phyloP scores from a whole-genome alignment of 2,113 vertebrate genomes.

The Tenrec ecaudatus region DNA sequence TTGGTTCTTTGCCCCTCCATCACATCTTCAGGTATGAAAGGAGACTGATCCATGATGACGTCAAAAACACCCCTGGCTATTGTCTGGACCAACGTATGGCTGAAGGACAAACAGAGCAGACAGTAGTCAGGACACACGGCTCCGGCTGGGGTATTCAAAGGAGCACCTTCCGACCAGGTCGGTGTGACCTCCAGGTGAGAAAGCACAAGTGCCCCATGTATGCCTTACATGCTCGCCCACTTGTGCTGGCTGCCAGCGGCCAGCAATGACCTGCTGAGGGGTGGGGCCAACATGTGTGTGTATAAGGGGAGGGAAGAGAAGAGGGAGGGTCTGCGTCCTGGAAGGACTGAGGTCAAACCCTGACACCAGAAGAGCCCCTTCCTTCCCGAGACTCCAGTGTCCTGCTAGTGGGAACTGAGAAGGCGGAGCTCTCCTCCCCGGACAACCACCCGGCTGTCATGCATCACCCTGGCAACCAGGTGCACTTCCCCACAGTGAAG shows the following conservation, averaged over 20 bases:
- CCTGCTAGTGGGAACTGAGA: accelerated
- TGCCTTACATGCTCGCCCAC: accelerated
- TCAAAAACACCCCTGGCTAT: slow-evolving; percentile 90
- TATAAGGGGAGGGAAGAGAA: neutral
- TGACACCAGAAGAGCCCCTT: neutral
- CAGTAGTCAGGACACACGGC: neutral
- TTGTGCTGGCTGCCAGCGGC: neutral
- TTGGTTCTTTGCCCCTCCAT: slow-evolving; percentile 85
- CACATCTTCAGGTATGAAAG: slow-evolving; percentile 91
- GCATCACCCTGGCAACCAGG: accelerated
- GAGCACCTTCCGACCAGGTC: accelerated
- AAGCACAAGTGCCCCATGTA: too few species aligned
- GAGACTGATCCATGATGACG: slow-evolving; percentile 92
- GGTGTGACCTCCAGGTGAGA: accelerated
- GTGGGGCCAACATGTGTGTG: neutral
- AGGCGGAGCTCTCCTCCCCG: neutral
- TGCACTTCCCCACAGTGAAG: accelerated
- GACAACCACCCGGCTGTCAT: accelerated
- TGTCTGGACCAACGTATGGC: slow-evolving; percentile 86
- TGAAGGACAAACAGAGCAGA: slow-evolving; percentile 76
- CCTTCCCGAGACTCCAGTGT: neutral
- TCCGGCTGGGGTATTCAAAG: too few species aligned
- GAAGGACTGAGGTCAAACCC: neutral
- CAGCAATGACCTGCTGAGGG: neutral
- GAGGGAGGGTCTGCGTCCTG: too few species aligned